Evolutionary conservation across 2,113 vertebrate genomes (phyloP).

Genomic region (Dasypus novemcinctus): DNA sequence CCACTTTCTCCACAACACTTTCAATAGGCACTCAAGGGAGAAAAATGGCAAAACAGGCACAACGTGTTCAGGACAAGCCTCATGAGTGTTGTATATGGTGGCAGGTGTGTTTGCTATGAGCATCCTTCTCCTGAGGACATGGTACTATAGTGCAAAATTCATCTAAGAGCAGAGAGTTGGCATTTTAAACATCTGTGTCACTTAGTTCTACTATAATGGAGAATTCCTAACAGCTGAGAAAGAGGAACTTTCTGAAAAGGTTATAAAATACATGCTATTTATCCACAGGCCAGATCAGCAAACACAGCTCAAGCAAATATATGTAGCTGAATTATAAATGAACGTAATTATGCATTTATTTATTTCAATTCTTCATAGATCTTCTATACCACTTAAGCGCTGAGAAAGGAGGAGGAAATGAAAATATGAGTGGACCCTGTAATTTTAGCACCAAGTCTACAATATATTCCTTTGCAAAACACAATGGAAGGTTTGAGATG

Average conservation of each 20-base stretch:
- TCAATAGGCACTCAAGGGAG: neutral
- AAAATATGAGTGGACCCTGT: neutral
- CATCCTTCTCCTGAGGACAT: too few species aligned
- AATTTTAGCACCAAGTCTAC: neutral
- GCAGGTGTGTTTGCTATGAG: neutral
- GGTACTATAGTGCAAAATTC: neutral
- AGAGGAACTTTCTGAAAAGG: conserved; percentile 54
- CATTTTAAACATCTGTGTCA: conserved; percentile 41
- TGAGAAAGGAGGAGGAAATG: neutral
- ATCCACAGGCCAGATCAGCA: neutral
- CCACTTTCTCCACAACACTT: too few species aligned
- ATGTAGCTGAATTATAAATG: conserved; percentile 56
- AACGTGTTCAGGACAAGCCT: neutral
- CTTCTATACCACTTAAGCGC: neutral
- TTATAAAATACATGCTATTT: conserved; percentile 49
- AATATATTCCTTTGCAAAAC: neutral
- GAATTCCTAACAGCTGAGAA: conserved; percentile 53
- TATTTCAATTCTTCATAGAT: conserved; percentile 30
- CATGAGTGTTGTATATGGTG: accelerated
- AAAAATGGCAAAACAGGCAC: neutral
- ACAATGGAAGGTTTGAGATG: neutral
- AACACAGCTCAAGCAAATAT: conserved; percentile 53
- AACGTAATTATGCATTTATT: conserved; percentile 59
- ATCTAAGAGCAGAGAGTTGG: neutral
- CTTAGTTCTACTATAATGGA: conserved; percentile 39